phyloP scores from a whole-genome alignment of 2,888 invertebrate species.

The Zygogramma bicolorata region DNA sequence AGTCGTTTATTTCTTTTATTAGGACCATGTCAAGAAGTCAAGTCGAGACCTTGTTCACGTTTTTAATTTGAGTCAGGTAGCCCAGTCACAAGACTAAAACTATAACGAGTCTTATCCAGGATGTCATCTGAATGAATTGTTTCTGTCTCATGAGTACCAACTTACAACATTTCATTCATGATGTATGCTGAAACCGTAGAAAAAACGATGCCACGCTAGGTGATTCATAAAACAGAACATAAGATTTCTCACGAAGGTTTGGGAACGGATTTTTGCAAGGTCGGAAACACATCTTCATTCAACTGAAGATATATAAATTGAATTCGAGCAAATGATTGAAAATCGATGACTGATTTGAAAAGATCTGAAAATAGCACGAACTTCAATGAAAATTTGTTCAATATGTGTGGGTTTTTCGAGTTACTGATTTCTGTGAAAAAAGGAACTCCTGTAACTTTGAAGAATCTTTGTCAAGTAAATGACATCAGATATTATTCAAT shows the following conservation, averaged over 20 bases:
- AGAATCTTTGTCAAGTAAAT: no score
- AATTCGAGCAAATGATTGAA: no score
- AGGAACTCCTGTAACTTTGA: no score
- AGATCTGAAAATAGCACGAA: no score
- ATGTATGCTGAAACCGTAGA: slow-evolving; percentile 16
- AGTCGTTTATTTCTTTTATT: slow-evolving; percentile 29
- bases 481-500: no score
- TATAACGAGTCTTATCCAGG: slow-evolving; percentile 36
- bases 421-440: no score
- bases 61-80: slow-evolving; percentile 36
- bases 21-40: slow-evolving; percentile 23
- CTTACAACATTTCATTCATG: slow-evolving; percentile 37
- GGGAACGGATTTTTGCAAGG: not conserved
- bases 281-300: no score
- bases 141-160: slow-evolving; percentile 31
- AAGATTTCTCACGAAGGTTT: slow-evolving; percentile 32
- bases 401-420: no score
- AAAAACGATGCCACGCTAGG: slow-evolving; percentile 2
- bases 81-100: slow-evolving; percentile 30
- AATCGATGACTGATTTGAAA: no score
- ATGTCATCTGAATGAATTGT: slow-evolving; percentile 38
- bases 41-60: slow-evolving; percentile 35
- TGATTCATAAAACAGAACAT: slow-evolving; percentile 13
- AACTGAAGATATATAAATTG: no score
- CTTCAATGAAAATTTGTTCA: no score